These are phyloP conservation scores for Xestia c-nigrum DNA, from an alignment of 2,888 invertebrate species.

Conservation along the genomic window DNA sequence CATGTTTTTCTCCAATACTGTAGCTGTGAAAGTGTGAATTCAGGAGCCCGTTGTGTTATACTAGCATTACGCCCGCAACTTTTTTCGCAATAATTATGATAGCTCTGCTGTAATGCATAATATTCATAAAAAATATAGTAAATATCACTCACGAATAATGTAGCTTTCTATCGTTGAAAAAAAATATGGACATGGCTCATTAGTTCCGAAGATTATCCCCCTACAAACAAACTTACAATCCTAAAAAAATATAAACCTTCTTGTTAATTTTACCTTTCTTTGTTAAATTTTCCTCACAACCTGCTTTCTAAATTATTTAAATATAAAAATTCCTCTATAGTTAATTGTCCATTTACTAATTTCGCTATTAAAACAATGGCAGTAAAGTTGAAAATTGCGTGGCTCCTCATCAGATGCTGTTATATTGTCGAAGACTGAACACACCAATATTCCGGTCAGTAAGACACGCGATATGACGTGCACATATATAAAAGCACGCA, in stretches of 20 bases:
- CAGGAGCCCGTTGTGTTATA: constrained; percentile 9
- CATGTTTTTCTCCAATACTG: constrained; percentile 30
- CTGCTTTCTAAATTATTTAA: constrained; percentile 59
- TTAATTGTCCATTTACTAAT: constrained; percentile 1
- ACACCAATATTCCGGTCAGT: constrained; percentile 67
- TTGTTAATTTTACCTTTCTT: not conserved
- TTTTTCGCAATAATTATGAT: not conserved
- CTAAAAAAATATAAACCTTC: not conserved
- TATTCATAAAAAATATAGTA: not conserved
- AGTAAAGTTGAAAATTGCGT: constrained; percentile 40
- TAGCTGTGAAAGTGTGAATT: not conserved
- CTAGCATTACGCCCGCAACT: not conserved
- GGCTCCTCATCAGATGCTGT: constrained; percentile 40
- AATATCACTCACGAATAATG: not conserved
- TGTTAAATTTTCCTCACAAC: constrained; percentile 21
- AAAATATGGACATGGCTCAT: not conserved
- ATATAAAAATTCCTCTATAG: constrained; percentile 28
- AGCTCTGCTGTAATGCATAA: not conserved
- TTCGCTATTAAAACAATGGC: not conserved
- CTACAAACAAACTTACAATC: not conserved
- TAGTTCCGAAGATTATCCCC: not conserved
- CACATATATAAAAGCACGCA: constrained; percentile 64
- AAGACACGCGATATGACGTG: constrained; percentile 75
- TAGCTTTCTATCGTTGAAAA: not conserved
- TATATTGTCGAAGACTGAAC: constrained; percentile 58